These are phyloP conservation scores for Rhagonycha fulva DNA, from an alignment of 2,888 invertebrate genomes.

Conservation along the genomic window DNA sequence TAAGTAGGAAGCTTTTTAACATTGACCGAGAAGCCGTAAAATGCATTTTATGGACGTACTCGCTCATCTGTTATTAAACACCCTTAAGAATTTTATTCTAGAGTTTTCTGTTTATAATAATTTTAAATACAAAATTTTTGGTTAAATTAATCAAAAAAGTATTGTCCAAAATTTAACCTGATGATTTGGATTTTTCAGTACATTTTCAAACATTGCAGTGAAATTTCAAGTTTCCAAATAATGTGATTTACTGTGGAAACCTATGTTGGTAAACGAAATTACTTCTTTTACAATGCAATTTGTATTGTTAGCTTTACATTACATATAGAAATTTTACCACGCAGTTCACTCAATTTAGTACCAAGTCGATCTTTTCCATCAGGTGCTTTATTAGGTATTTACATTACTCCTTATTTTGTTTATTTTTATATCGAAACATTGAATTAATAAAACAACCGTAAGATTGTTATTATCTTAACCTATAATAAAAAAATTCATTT, in stretches of 20 bases:
- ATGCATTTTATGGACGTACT: not conserved
- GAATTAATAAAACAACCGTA: not conserved
- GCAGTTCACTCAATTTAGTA: not conserved
- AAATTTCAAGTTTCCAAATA: not conserved
- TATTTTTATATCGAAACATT: not conserved
- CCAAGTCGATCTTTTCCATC: not conserved
- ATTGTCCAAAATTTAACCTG: not conserved
- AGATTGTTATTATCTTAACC: not conserved
- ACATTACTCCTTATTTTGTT: not conserved
- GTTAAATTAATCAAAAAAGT: not conserved
- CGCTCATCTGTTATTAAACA: not conserved
- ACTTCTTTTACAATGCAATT: not conserved
- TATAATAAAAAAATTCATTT: too few species aligned
- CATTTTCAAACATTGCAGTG: not conserved
- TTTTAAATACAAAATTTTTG: not conserved
- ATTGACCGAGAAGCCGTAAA: not conserved
- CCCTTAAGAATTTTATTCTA: not conserved
- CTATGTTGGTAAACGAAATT: not conserved
- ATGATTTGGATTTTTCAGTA: not conserved
- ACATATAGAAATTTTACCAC: not conserved
- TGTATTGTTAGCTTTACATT: not conserved
- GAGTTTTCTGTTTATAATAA: not conserved
- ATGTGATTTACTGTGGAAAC: not conserved
- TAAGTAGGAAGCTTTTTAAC: not conserved
- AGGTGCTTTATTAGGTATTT: not conserved